Percentiles rank a stretch among this genome's conserved stretches.
Evolutionary conservation across 2,113 vertebrate genomes (phyloP).

Genomic region (Xenopus laevis): DNA sequence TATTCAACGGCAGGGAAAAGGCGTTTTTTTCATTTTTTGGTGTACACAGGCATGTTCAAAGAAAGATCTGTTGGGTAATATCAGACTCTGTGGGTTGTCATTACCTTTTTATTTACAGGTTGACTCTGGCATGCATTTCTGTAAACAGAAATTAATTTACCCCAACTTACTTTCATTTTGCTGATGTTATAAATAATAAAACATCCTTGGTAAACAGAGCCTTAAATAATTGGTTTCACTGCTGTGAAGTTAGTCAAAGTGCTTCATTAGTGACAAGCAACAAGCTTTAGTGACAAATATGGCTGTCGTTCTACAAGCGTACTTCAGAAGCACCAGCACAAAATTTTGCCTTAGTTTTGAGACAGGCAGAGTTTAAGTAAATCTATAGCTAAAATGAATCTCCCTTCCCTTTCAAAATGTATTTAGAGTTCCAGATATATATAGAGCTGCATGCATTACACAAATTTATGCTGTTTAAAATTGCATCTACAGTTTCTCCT

Average conservation of each 20-base stretch:
- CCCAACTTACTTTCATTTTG: not conserved
- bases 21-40: not conserved
- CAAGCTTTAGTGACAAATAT: conserved; percentile 1
- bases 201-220: not conserved
- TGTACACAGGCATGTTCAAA: not conserved
- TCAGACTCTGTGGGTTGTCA: not conserved
- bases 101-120: conserved; percentile 1
- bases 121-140: not conserved
- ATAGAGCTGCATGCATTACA: no score
- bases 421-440: no score
- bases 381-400: no score
- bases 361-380: no score
- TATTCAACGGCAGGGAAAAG: not conserved
- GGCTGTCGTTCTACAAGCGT: not conserved
- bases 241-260: conserved; percentile 5
- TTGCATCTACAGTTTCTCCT: no score
- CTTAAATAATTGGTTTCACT: conserved; percentile 1
- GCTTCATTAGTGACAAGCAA: not conserved
- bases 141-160: conserved; percentile 3
- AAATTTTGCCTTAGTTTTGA: no score
- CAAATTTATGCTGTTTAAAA: no score
- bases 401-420: no score
- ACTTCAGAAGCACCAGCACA: not conserved
- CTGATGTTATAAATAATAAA: conserved; percentile 2
- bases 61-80: not conserved